A percentile compares a stretch with the other conserved stretches of the same genome.
Evolutionary conservation across 2,888 invertebrate species (phyloP).

Genomic region (Brachylomia viminalis): DNA sequence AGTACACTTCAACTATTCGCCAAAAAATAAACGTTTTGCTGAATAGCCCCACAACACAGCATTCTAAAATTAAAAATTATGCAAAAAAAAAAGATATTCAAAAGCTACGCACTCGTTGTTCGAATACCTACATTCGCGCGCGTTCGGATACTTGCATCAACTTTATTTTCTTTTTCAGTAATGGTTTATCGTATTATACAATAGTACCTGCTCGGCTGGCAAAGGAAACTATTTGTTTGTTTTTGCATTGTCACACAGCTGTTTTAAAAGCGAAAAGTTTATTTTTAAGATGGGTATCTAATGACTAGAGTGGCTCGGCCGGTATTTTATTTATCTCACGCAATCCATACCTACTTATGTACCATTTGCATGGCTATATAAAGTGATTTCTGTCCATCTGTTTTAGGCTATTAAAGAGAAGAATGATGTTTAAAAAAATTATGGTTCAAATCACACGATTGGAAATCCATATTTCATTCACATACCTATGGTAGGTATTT

Average conservation of each 20-base stretch:
- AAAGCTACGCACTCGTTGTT: slow-evolving; percentile 38
- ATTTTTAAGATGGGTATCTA: slow-evolving; percentile 72
- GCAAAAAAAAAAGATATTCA: slow-evolving; percentile 28
- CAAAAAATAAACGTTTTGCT: background rate
- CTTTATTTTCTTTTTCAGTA: slow-evolving; percentile 71
- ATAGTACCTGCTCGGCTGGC: slow-evolving; percentile 74
- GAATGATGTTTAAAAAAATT: background rate
- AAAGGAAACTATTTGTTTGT: slow-evolving; percentile 62
- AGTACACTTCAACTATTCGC: background rate
- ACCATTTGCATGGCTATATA: slow-evolving; percentile 29
- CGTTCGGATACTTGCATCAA: slow-evolving; percentile 70
- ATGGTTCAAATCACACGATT: background rate
- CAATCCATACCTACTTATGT: slow-evolving; percentile 60
- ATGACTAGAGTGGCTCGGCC: slow-evolving; percentile 53
- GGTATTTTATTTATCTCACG: slow-evolving; percentile 64
- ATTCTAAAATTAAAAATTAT: background rate
- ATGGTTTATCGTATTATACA: slow-evolving; percentile 81
- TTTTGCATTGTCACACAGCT: slow-evolving; percentile 74
- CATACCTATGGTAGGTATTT: too few species aligned
- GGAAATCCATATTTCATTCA: background rate
- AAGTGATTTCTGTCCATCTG: slow-evolving; percentile 39
- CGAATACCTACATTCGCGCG: slow-evolving; percentile 44
- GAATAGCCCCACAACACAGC: background rate
- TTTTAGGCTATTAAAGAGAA: background rate
- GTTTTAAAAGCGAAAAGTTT: slow-evolving; percentile 71